Base-by-base conservation (phyloP, 2,113 vertebrate genomes). In the Protobothrops flavoviridis region DNA sequence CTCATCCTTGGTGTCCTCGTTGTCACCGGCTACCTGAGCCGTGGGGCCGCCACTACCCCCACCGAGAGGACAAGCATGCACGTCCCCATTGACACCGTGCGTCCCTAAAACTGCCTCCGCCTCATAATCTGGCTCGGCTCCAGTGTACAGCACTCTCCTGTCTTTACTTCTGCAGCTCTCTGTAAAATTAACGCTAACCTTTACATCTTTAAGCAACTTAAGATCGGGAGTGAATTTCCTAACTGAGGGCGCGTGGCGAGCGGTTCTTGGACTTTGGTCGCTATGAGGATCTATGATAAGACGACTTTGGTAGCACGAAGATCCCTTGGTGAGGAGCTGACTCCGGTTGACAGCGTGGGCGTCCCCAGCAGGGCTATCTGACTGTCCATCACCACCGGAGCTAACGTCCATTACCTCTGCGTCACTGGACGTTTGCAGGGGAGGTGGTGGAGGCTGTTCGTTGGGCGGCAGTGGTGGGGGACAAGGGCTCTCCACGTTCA, bases 351-450 rank as follows among this genome's bases (percentile, higher is more conserved):
- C 97, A 96, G 96, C 94, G 97, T 97, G 98, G 95, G 97, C 96
- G 97, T 99, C 98, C 98, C 98, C 99, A 96, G 98, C 98, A 98
- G 98, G 99, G 98, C 97, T 98, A 98, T 99, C 98, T 98, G 98
- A 98, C 98, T 98, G 98, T 99, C 99, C 99, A 99, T 99, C 99
- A 99, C 99, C 99, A 99, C 99, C 99, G 98, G 99, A 99, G 99
- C 99, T 98, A 99, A 99, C 99, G 99, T 99, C 99, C 99, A 99
- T 99, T 99, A 99, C 99, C 99, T 99, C 99, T 99, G 99, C 99
- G 98, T 99, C 99, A 99, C 99, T 99, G 99, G 99, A 99, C 99
- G 99, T 99, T 99, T 99, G 99, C 99, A 99, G 99, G 99, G 99
- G 99, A 99, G 99, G 99, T 99, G 99, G 99, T 99, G 99, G 99